Evolutionary conservation across 2,113 vertebrate genomes (phyloP).

Genomic region (Pteruthius melanotis): DNA sequence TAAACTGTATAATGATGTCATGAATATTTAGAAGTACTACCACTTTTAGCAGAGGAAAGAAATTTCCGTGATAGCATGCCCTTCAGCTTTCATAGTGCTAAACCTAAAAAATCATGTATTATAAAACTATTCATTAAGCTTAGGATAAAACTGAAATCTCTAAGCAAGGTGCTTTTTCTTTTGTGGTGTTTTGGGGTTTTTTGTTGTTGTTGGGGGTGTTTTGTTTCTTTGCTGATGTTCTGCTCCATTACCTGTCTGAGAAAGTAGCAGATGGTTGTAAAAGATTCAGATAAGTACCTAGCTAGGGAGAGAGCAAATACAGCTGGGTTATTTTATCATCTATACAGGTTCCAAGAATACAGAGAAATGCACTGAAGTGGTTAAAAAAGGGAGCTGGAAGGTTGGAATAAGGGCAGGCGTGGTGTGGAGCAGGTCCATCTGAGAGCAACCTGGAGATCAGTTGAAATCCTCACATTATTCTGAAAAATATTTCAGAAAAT

Average conservation of each 20-base stretch:
- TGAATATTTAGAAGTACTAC: conserved; percentile 40
- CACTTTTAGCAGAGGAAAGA: not conserved
- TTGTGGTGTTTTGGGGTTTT: not conserved
- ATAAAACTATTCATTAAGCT: not conserved
- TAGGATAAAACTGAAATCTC: not conserved
- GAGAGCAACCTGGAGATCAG: not conserved
- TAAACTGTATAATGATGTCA: not conserved
- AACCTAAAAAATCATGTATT: not conserved
- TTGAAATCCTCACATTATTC: not conserved
- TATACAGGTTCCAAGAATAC: not conserved
- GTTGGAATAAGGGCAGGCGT: not conserved
- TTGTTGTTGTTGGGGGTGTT: not conserved
- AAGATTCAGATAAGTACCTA: conserved; percentile 12
- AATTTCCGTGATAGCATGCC: not conserved
- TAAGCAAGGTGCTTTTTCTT: not conserved
- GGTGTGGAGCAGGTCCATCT: not conserved
- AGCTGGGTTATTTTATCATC: not conserved
- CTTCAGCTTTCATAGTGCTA: not conserved
- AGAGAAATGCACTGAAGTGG: not conserved
- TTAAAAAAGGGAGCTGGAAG: not conserved
- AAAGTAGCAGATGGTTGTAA: conserved; percentile 39
- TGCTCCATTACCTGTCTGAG: conserved; percentile 2
- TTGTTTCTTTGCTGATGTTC: not conserved
- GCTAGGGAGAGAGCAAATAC: not conserved
- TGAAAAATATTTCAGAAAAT: too few relatives aligned